phyloP scores from a whole-genome alignment of 2,113 vertebrate species.

The Arvicanthis niloticus region DNA sequence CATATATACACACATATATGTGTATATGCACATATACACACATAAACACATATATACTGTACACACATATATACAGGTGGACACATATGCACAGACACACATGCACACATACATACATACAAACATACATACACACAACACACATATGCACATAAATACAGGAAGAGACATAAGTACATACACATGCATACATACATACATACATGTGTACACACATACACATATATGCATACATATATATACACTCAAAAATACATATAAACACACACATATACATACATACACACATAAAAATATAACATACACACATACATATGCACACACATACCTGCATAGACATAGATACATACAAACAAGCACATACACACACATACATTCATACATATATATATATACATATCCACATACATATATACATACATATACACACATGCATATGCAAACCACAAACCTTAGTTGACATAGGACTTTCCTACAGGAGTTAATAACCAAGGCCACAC shows the following conservation, averaged over 20 bases:
- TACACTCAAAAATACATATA: not conserved
- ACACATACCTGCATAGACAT: not conserved
- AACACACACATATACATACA: not conserved
- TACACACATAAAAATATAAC: not conserved
- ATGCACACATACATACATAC: not conserved
- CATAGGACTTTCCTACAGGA: not conserved
- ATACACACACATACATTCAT: too few species aligned
- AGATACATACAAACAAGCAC: not conserved
- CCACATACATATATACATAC: not conserved
- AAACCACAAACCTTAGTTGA: not conserved
- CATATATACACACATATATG: not conserved
- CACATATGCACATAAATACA: not conserved
- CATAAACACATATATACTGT: not conserved
- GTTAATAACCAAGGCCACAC: not conserved
- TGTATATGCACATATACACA: not conserved
- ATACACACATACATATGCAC: not conserved
- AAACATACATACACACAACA: not conserved
- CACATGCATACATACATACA: accelerated
- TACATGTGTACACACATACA: not conserved
- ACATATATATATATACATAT: too few species aligned
- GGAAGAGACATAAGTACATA: not conserved
- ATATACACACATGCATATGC: not conserved
- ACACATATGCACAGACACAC: not conserved
- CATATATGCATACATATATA: not conserved
- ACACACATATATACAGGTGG: not conserved